phyloP scores from a whole-genome alignment of 1,140 invertebrate genomes.

The Ruditapes philippinarum region DNA sequence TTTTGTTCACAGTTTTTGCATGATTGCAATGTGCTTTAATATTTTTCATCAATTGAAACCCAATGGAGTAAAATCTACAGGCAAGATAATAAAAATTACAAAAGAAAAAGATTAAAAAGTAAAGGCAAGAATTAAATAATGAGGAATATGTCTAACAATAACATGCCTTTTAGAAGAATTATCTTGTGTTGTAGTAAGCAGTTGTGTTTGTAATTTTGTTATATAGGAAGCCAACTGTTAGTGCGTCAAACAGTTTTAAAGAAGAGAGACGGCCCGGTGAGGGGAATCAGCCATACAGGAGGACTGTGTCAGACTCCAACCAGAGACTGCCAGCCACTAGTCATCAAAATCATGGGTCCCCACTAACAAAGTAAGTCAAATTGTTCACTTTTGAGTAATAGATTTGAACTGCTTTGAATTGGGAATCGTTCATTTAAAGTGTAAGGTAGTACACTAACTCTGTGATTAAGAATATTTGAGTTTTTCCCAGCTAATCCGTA shows the following conservation, averaged over 20 bases:
- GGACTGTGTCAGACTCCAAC: constrained; percentile 58
- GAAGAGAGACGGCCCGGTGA: constrained; percentile 15
- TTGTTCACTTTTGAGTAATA: too few species aligned
- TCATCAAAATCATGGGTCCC: constrained; percentile 28
- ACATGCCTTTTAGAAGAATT: too few species aligned
- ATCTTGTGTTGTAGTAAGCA: neutral
- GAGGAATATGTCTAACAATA: too few species aligned
- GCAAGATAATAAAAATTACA: too few species aligned
- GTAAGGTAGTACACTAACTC: too few species aligned
- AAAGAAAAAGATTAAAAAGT: neutral
- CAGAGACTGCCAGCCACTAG: constrained; percentile 29
- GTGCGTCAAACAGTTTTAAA: constrained; percentile 53
- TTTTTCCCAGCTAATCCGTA: too few species aligned
- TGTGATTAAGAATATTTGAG: too few species aligned
- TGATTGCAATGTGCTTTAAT: neutral
- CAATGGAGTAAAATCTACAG: too few species aligned
- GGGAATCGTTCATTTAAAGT: too few species aligned
- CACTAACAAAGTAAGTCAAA: constrained; percentile 30
- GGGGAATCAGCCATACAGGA: constrained; percentile 1
- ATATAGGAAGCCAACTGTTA: constrained; percentile 52
- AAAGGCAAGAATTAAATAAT: constrained; percentile 11
- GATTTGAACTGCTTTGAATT: too few species aligned
- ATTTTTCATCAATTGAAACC: too few species aligned
- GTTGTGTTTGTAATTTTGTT: neutral
- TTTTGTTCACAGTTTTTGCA: too few species aligned